Evolutionary conservation across 2,797 vertebrate species (phyloP), one percentile per base, ranked within the genome.

Genomic region (Hirundo rustica): DNA sequence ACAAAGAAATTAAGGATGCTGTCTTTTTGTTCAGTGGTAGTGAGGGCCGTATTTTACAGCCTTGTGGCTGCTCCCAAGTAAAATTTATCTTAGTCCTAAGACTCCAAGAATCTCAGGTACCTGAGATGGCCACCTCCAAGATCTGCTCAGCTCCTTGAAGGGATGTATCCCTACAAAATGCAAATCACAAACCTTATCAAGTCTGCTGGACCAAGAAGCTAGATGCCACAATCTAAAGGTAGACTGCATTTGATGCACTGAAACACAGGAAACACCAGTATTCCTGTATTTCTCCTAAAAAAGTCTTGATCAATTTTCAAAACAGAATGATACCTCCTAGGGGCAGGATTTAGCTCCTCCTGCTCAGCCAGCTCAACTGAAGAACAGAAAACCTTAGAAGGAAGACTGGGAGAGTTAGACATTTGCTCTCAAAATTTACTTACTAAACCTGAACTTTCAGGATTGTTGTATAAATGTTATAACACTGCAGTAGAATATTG

Each of bases 331-430:
- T 47, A 47, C 13, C 20, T 73, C 7, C 15, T 62, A 40, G 12
- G 13, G 11, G 45, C 7, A 48, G 5, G 10, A 65, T 65, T 38
- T 51, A 50, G 4, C 13, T 71, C 20, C 10, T 74, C 29, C 34
- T 83, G 26, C 38, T 36, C 1, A 5, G 22, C 7, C 14, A 78
- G 45, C 5, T 82, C 18, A 58, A 4, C 2, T 30, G 20, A 81
- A 70, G 29, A 68, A 23, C 5, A 76, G 45, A 62, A 50, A 7
- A 25, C 2, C 8, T 44, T 20, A 13, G 13, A 58, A 70, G 14
- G 26, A n/a, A 16, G 7, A 74, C 8, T 40, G 3, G 2, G 2
- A 64, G 9, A 51, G 5, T 40, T 32, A 2, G 0, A 14, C 9
- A 62, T 17, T 10, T 45, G 11, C 4, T 60, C 12, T 78, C 27